phyloP scores from a whole-genome alignment of 2,113 vertebrate species.

The Etia nguti region DNA sequence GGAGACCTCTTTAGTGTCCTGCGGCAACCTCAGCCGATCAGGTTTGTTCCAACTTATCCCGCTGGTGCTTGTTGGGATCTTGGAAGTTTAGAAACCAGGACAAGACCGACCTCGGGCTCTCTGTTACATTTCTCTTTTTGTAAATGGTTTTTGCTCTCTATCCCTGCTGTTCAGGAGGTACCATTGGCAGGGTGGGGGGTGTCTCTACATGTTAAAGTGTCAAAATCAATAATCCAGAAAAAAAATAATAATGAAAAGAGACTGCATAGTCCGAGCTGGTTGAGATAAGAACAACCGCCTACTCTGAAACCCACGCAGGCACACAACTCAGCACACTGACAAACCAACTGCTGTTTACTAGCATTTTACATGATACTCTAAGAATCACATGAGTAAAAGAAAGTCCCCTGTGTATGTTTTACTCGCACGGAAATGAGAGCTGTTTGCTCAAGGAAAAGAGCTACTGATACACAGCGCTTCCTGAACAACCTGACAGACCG shows the following conservation, averaged over 20 bases:
- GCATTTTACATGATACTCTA: background rate
- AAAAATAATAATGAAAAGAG: background rate
- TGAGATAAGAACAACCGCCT: constrained; percentile 25
- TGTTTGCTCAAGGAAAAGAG: background rate
- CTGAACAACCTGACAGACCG: constrained; percentile 44
- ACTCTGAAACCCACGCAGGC: constrained; percentile 44
- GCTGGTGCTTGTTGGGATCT: background rate
- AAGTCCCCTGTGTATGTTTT: background rate
- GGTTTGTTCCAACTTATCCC: background rate
- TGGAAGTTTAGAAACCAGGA: background rate
- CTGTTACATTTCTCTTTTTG: background rate
- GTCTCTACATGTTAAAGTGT: background rate
- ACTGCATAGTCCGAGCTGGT: background rate
- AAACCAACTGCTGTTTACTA: constrained; percentile 13
- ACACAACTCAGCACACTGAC: constrained; percentile 18
- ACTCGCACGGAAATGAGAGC: background rate
- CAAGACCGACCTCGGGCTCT: background rate
- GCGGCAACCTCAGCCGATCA: background rate
- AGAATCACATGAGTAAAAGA: background rate
- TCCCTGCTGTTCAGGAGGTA: background rate
- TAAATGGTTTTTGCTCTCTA: background rate
- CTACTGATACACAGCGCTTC: background rate
- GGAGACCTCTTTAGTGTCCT: background rate
- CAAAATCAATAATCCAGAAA: background rate
- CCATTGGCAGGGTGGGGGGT: background rate